Evolutionary conservation across 2,888 invertebrate species (phyloP), one percentile per base, ranked within the genome.

Genomic region (Antheraea assamensis): DNA sequence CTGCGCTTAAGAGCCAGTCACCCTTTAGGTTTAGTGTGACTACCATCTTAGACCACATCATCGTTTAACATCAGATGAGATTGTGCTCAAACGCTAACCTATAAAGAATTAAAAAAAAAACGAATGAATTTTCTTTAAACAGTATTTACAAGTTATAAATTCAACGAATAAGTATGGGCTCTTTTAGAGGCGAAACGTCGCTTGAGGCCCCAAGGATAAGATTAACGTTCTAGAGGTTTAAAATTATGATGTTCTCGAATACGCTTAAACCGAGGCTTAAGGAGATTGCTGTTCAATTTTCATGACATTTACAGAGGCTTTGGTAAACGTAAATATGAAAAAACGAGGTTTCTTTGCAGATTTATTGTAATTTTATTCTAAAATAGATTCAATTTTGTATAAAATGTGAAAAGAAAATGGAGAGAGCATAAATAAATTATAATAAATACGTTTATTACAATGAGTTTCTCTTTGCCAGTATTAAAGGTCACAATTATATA

Each of bases 121-220:
- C 24, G 66, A 74, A 64, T 30, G 72, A 79, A 74, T 75, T 78
- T 74, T 74, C 72, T 79, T 79, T 82, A 79, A 84, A 80, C 75
- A 81, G 78, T 83, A 85, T 85, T 86, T 85, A 83, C 78, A 79
- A 78, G 71, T 75, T 75, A 75, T 79, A 78, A 81, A 83, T 81
- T 80, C 78, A 74, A 76, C 49, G 71, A 70, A 73, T 42, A 42
- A 13, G 13, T 42, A 42, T n/a, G 73, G n/a, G n/a, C n/a, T n/a
- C 74, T 76, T 75, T 78, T 52, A 75, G 76, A n/a, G 76, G 76
- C 71, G 49, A 74, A 58, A 72, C 72, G 68, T 76, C 73, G 73
- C 71, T 75, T 74, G 24, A n/a, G 42, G 35, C 30, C 73, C 55
- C 17, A 42, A 55, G 55, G 70, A n/a, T 58, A 30, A 52, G 35